These are phyloP conservation scores for Equus przewalskii DNA, from an alignment of 2,113 vertebrate species.

Conservation along the genomic window DNA sequence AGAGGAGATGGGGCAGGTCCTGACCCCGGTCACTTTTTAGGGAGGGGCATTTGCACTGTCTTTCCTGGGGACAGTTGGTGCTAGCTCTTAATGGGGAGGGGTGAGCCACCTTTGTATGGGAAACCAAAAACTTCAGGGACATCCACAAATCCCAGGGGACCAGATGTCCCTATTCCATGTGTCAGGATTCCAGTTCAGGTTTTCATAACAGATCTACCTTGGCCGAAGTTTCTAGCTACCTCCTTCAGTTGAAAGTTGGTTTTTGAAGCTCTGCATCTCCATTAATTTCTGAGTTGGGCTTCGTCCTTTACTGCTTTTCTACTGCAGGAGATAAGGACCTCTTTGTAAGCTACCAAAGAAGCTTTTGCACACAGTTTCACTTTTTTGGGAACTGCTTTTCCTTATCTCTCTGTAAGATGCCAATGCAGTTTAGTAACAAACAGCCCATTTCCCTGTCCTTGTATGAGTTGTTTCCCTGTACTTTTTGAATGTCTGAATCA, in stretches of 20 bases:
- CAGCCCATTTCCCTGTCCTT: background rate
- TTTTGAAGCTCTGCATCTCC: background rate
- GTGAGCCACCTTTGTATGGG: background rate
- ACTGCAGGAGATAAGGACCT: background rate
- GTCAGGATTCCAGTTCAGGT: background rate
- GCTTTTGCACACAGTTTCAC: background rate
- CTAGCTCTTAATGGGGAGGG: background rate
- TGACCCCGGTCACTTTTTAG: background rate
- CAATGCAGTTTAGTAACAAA: too few relatives aligned
- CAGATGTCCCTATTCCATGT: background rate
- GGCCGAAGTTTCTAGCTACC: background rate
- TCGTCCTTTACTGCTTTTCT: background rate
- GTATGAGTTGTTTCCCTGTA: background rate
- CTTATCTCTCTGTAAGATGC: background rate
- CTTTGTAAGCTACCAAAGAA: background rate
- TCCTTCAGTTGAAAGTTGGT: background rate
- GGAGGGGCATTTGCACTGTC: background rate
- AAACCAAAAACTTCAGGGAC: background rate
- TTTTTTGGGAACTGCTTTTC: background rate
- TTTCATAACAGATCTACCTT: background rate
- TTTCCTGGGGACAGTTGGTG: background rate
- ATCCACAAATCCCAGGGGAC: background rate
- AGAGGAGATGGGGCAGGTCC: background rate
- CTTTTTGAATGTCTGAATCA: background rate
- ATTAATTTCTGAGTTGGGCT: background rate